Percentiles rank a stretch among this genome's conserved stretches.
Conservation (phyloP, 2,888 invertebrate genomes). For the Lasioglossum zephyrum region DNA sequence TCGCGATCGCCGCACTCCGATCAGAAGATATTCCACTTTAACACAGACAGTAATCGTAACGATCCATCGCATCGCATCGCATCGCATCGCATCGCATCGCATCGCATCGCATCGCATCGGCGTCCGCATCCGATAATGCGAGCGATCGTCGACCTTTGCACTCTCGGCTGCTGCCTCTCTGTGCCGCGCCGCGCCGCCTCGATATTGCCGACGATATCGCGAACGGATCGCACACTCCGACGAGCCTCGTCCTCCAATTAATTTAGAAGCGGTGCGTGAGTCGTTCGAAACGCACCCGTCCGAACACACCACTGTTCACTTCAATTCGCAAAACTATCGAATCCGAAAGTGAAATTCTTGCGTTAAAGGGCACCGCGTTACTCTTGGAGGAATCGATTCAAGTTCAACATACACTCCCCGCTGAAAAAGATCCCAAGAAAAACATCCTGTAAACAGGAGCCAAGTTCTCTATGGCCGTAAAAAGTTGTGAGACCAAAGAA, state of each 20-base stretch:
- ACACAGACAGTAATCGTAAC: conserved; percentile 27
- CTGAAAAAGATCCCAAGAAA: too few species aligned
- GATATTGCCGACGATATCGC: conserved; percentile 49
- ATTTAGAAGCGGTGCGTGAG: conserved; percentile 38
- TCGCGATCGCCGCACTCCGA: neutral
- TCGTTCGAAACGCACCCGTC: neutral
- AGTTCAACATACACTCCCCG: too few species aligned
- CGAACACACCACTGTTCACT: too few species aligned
- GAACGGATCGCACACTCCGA: conserved; percentile 32
- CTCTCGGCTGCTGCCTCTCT: conserved; percentile 37
- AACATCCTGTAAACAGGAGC: too few species aligned
- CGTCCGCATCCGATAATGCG: conserved; percentile 9
- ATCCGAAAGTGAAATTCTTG: neutral
- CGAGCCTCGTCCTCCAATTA: conserved; percentile 46
- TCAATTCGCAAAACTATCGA: too few species aligned
- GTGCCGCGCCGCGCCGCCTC: conserved; percentile 31
- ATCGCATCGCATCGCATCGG: conserved; percentile 3
- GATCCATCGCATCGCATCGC: conserved; percentile 32
- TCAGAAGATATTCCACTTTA: neutral
- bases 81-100: neutral
- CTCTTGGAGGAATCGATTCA: too few species aligned
- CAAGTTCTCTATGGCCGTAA: too few species aligned
- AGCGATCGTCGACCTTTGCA: conserved; percentile 59
- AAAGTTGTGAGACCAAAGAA: too few species aligned
- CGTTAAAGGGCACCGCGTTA: too few species aligned